A percentile compares a stretch with the other conserved stretches of the same genome.
Conservation (phyloP, 2,797 vertebrate genomes). For the Eremophila alpestris region DNA sequence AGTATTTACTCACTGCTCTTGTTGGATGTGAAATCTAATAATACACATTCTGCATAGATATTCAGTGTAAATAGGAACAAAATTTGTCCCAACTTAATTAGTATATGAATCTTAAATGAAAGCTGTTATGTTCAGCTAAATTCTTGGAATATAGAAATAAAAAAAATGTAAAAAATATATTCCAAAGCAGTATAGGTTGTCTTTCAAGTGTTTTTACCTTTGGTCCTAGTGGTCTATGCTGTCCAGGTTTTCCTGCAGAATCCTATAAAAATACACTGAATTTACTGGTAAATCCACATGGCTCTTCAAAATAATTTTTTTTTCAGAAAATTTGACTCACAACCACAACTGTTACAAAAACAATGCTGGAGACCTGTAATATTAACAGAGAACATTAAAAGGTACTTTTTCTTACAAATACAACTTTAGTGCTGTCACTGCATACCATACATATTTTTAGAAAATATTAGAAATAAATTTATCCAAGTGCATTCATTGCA, state of each 20-base stretch:
- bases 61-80: not conserved
- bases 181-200: not conserved
- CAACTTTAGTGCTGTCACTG: not conserved
- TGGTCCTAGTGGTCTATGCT: constrained; percentile 74
- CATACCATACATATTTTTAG: not conserved
- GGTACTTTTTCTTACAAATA: not conserved
- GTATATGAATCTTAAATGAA: not conserved
- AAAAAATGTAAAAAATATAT: not conserved
- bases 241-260: constrained; percentile 69
- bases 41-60: not conserved
- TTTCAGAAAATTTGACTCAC: not conserved
- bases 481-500: not conserved
- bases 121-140: not conserved
- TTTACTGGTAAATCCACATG: not conserved
- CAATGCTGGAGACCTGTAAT: not conserved
- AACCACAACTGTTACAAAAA: not conserved
- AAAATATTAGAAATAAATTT: not conserved
- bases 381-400: not conserved
- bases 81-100: not conserved
- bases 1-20: not conserved
- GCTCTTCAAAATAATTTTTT: not conserved
- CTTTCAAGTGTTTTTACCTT: constrained; percentile 68
- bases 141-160: not conserved
- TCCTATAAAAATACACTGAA: not conserved
- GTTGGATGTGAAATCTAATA: not conserved